Evolutionary conservation across 2,888 invertebrate species (phyloP).

Genomic region (Rosalia funebris): DNA sequence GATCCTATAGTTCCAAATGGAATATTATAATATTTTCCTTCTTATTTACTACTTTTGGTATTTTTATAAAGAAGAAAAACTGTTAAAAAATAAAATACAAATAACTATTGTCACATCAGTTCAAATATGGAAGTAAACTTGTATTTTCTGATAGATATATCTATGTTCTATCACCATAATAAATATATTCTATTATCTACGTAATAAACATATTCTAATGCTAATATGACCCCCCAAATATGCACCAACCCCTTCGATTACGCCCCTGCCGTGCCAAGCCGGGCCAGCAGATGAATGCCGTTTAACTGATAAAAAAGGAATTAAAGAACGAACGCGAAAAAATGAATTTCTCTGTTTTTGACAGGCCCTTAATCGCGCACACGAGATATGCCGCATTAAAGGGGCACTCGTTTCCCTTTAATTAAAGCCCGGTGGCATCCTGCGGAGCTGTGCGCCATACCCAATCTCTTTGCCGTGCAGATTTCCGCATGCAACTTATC

Average conservation of each 20-base stretch:
- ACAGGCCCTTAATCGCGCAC: constrained; percentile 66
- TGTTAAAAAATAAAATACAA: no score
- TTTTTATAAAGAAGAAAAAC: no score
- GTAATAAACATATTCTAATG: no score
- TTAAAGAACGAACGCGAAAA: constrained; percentile 66
- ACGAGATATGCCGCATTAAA: constrained; percentile 62
- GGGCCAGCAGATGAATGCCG: constrained; percentile 63
- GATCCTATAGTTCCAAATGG: no score
- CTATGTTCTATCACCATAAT: no score
- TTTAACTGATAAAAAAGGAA: constrained; percentile 66
- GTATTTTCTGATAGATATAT: no score
- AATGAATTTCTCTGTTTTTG: constrained; percentile 67
- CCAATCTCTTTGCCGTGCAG: constrained; percentile 10
- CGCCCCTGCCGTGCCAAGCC: constrained; percentile 32
- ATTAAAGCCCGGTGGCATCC: constrained; percentile 53
- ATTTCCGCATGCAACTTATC: constrained; percentile 23
- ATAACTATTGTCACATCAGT: no score
- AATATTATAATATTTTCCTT: no score
- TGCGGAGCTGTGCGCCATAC: constrained; percentile 16
- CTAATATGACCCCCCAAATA: no score
- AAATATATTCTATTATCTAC: no score
- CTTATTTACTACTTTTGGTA: no score
- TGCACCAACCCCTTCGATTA: constrained; percentile 12
- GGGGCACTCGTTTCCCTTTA: constrained; percentile 62
- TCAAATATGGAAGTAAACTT: no score